phyloP scores from a whole-genome alignment of 2,797 vertebrate genomes.

The Pampus argenteus region DNA sequence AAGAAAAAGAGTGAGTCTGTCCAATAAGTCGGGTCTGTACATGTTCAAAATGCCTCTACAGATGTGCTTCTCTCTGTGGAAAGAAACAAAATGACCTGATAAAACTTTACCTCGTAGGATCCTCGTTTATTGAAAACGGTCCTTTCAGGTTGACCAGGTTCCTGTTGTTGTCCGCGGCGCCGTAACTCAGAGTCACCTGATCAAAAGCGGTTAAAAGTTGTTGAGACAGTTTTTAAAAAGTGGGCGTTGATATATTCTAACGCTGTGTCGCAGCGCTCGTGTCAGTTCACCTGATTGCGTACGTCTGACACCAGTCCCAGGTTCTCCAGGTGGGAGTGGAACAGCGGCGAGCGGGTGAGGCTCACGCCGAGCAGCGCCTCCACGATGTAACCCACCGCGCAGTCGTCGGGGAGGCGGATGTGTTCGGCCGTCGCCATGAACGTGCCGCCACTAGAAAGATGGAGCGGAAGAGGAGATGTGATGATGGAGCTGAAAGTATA shows the following conservation, averaged over 20 bases:
- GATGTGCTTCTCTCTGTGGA: too few relatives aligned
- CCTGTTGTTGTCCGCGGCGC: conserved; percentile 88
- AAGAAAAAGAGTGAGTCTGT: conserved; percentile 28
- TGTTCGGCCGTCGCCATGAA: conserved; percentile 94
- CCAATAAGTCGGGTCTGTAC: too few relatives aligned
- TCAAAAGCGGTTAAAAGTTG: conserved; percentile 8
- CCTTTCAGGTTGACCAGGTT: conserved; percentile 91
- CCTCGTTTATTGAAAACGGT: conserved; percentile 87
- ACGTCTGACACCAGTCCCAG: conserved; percentile 88
- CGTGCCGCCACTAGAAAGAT: conserved; percentile 84
- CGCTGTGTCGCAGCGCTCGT: background rate
- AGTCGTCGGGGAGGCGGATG: conserved; percentile 95
- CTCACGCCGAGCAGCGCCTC: conserved; percentile 91
- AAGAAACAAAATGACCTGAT: background rate
- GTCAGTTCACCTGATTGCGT: conserved; percentile 87
- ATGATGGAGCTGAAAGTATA: background rate
- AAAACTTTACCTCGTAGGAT: conserved; percentile 89
- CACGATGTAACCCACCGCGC: conserved; percentile 95
- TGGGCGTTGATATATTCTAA: too few relatives aligned
- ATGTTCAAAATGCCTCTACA: too few relatives aligned
- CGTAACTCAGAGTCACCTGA: conserved; percentile 93
- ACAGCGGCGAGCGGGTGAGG: conserved; percentile 88
- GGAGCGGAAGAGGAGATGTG: background rate
- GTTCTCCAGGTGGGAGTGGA: conserved; percentile 97
- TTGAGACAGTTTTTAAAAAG: conserved; percentile 4